A percentile compares a stretch with the other conserved stretches of the same genome.
phyloP scores from a whole-genome alignment of 2,888 invertebrate genomes.

The Drosophila kokeensis region DNA sequence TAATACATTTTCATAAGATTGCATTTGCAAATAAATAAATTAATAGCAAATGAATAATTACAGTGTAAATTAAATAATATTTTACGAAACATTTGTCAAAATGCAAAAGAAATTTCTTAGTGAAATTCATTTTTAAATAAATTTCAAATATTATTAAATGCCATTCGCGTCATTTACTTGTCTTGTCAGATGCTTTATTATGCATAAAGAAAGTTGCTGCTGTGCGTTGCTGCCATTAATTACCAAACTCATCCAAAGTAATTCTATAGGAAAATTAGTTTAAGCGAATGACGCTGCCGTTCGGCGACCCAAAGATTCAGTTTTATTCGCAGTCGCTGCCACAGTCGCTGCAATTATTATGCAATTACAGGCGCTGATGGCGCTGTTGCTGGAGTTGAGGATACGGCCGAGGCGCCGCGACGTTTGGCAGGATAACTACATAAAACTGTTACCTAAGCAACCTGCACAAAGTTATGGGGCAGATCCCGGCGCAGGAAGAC shows the following conservation, averaged over 20 bases:
- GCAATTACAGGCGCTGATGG: slow-evolving; percentile 67
- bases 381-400: slow-evolving; percentile 14
- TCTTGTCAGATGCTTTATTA: slow-evolving; percentile 6
- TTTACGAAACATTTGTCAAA: neutral
- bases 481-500: slow-evolving; percentile 57
- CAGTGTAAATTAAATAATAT: neutral
- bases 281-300: slow-evolving; percentile 44
- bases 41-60: neutral
- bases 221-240: slow-evolving; percentile 62
- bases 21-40: neutral
- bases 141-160: neutral
- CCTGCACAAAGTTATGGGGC: slow-evolving; percentile 71
- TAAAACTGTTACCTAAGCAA: slow-evolving; percentile 80
- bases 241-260: slow-evolving; percentile 79
- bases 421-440: slow-evolving; percentile 64
- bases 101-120: neutral
- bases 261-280: slow-evolving; percentile 77
- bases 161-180: neutral
- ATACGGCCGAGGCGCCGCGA: slow-evolving; percentile 3
- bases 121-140: too few relatives aligned
- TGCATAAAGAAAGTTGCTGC: slow-evolving; percentile 16
- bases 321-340: slow-evolving; percentile 27
- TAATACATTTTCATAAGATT: neutral
- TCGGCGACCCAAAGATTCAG: slow-evolving; percentile 32
- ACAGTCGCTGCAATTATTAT: slow-evolving; percentile 73